Percentiles rank a stretch among this genome's conserved stretches.
phyloP scores from a whole-genome alignment of 2,888 invertebrate genomes.

The Tethea ocularis region DNA sequence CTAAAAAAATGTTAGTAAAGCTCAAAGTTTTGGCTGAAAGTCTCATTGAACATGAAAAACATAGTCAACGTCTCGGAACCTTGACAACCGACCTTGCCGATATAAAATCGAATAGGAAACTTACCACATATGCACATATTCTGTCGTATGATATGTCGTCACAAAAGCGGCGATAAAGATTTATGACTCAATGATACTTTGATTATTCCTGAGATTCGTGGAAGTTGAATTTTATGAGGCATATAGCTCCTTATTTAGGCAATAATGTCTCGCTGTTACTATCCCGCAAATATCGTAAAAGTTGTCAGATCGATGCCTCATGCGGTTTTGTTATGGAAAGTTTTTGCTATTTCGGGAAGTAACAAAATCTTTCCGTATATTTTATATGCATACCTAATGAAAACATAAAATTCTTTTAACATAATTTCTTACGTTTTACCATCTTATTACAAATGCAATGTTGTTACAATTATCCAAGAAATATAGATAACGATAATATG shows the following conservation, averaged over 20 bases:
- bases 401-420: too few relatives aligned
- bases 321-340: constrained; percentile 29
- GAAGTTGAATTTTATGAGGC: constrained; percentile 74
- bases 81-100: constrained; percentile 23
- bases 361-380: background rate
- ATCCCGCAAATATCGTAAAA: constrained; percentile 49
- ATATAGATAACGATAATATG: too few relatives aligned
- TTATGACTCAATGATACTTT: constrained; percentile 78
- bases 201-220: constrained; percentile 77
- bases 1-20: background rate
- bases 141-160: constrained; percentile 47
- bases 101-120: constrained; percentile 55
- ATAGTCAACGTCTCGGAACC: background rate
- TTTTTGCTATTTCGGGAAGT: constrained; percentile 20
- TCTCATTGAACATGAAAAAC: background rate
- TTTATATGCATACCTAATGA: background rate
- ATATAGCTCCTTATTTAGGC: constrained; percentile 70
- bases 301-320: constrained; percentile 51
- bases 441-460: too few relatives aligned
- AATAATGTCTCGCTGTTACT: constrained; percentile 58
- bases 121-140: constrained; percentile 73
- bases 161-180: constrained; percentile 71
- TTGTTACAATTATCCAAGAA: too few relatives aligned
- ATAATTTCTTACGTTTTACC: too few relatives aligned
- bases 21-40: background rate